phyloP scores from a whole-genome alignment of 2,113 vertebrate genomes.

The Himantopus leucocephalus region DNA sequence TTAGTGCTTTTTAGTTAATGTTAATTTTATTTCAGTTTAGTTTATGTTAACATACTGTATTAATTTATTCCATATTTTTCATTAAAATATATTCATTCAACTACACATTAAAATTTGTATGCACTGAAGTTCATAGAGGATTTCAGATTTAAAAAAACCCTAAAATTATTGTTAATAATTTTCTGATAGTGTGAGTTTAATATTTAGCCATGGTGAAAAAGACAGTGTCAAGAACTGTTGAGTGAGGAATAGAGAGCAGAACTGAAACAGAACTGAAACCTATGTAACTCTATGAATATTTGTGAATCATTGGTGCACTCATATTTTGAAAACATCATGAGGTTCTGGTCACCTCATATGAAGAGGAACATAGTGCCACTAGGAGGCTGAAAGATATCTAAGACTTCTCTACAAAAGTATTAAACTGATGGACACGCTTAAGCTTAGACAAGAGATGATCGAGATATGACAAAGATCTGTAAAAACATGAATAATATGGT shows the following conservation, averaged over 20 bases:
- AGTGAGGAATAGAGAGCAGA: not conserved
- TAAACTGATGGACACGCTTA: not conserved
- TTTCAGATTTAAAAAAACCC: not conserved
- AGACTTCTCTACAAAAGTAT: not conserved
- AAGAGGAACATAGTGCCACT: not conserved
- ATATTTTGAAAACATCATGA: not conserved
- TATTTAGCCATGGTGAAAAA: not conserved
- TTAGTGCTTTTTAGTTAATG: not conserved
- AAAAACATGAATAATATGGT: not conserved
- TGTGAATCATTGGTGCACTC: not conserved
- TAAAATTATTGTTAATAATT: not conserved
- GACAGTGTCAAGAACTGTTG: accelerated
- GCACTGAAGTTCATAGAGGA: not conserved
- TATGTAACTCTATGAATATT: not conserved
- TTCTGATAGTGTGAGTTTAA: not conserved
- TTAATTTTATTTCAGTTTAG: not conserved
- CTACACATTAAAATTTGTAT: not conserved
- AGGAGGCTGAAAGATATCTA: not conserved
- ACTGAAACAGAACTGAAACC: not conserved
- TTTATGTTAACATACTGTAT: not conserved
- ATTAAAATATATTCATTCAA: not conserved
- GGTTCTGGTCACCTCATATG: not conserved
- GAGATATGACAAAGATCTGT: not conserved
- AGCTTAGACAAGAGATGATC: not conserved
- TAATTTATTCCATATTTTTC: not conserved